Percentiles rank a stretch among this genome's conserved stretches.
Evolutionary conservation across 2,888 invertebrate genomes (phyloP).

Genomic region (Lypha dubia): DNA sequence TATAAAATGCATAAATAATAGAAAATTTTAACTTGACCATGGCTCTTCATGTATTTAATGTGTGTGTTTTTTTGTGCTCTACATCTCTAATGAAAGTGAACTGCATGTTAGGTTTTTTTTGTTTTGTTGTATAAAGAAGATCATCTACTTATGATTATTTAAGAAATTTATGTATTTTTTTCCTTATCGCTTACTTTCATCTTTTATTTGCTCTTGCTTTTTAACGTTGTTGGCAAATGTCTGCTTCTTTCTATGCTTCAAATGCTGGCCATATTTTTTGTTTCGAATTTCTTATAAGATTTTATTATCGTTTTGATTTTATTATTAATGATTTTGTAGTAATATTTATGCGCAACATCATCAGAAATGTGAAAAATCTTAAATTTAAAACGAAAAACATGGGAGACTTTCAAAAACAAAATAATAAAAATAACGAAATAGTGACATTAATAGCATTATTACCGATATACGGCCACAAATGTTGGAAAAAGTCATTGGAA

Average conservation of each 20-base stretch:
- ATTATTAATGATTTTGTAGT: not conserved
- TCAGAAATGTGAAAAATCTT: no score
- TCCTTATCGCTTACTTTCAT: not conserved
- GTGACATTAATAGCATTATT: no score
- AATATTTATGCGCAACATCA: not conserved
- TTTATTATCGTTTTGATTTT: not conserved
- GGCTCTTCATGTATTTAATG: not conserved
- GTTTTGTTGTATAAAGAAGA: not conserved
- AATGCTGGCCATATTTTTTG: not conserved
- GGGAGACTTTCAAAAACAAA: not conserved
- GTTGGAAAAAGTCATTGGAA: no score
- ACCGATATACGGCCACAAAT: no score
- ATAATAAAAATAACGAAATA: not conserved
- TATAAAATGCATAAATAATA: not conserved
- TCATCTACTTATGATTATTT: not conserved
- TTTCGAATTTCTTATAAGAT: not conserved
- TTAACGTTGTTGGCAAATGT: not conserved
- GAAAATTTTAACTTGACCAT: not conserved
- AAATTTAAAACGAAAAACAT: not conserved
- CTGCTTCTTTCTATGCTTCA: not conserved
- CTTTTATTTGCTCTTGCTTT: constrained; percentile 7
- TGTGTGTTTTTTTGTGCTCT: constrained; percentile 10
- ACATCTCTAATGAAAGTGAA: constrained; percentile 12
- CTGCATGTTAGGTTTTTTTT: not conserved
- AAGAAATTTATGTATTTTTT: not conserved